phyloP scores from a whole-genome alignment of 1,140 invertebrate species.

The Aphis gossypii region DNA sequence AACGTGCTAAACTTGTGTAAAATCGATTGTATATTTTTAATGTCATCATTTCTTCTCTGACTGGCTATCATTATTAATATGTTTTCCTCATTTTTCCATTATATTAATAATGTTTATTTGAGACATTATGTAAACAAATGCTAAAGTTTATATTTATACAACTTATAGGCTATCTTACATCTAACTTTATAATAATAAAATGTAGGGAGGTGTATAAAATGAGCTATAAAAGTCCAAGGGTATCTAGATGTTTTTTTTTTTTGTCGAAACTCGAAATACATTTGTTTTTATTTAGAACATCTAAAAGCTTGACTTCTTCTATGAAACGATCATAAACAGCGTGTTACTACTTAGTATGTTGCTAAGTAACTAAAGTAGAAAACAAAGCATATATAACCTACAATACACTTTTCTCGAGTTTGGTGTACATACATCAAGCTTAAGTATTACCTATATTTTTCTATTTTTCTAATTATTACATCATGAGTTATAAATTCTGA shows the following conservation, averaged over 20 bases:
- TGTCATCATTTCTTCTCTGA: neutral
- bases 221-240: neutral
- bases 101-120: neutral
- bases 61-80: neutral
- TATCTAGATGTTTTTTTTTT: neutral
- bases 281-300: neutral
- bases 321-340: neutral
- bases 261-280: too few species aligned
- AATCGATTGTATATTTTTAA: neutral
- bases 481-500: neutral
- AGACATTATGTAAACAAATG: neutral
- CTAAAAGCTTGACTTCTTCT: neutral
- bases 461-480: neutral
- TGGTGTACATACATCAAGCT: neutral
- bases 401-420: neutral
- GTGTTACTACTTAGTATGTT: neutral
- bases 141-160: neutral
- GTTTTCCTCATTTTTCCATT: neutral
- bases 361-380: neutral
- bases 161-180: neutral
- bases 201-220: neutral
- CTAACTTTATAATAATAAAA: neutral
- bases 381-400: neutral
- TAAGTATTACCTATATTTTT: neutral
- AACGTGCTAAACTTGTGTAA: conserved; percentile 4